phyloP scores from a whole-genome alignment of 1,140 invertebrate genomes.

The Aphelinus certus region DNA sequence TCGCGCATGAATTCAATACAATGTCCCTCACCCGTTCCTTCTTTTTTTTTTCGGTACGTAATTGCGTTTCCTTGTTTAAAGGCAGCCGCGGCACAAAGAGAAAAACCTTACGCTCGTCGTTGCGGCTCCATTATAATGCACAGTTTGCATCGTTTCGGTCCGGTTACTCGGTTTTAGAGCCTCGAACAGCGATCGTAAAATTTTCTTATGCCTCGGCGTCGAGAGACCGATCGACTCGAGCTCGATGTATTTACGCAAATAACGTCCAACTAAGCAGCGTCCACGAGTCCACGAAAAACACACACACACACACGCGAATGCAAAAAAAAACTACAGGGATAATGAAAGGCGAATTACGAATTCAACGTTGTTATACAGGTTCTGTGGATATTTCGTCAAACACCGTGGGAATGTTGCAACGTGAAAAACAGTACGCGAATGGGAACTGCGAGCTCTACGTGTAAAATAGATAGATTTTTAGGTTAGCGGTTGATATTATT shows the following conservation, averaged over 20 bases:
- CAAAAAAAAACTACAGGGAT: too few species aligned
- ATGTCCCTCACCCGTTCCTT: neutral
- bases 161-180: neutral
- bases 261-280: neutral
- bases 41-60: neutral
- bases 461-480: too few species aligned
- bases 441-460: too few species aligned
- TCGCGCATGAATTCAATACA: neutral
- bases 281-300: too few species aligned
- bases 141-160: constrained; percentile 1
- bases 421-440: too few species aligned
- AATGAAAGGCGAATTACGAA: too few species aligned
- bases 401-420: too few species aligned
- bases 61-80: neutral
- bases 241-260: constrained; percentile 28
- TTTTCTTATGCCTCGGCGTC: constrained; percentile 17
- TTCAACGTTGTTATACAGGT: too few species aligned
- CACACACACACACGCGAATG: too few species aligned
- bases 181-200: constrained; percentile 15
- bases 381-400: too few species aligned
- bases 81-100: neutral
- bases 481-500: too few species aligned
- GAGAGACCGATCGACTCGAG: constrained; percentile 23
- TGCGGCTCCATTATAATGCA: constrained; percentile 12
- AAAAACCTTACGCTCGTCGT: neutral